Evolutionary conservation across 2,888 invertebrate species (phyloP), one percentile per base, ranked within the genome.

Genomic region (Cantharis lateralis): DNA sequence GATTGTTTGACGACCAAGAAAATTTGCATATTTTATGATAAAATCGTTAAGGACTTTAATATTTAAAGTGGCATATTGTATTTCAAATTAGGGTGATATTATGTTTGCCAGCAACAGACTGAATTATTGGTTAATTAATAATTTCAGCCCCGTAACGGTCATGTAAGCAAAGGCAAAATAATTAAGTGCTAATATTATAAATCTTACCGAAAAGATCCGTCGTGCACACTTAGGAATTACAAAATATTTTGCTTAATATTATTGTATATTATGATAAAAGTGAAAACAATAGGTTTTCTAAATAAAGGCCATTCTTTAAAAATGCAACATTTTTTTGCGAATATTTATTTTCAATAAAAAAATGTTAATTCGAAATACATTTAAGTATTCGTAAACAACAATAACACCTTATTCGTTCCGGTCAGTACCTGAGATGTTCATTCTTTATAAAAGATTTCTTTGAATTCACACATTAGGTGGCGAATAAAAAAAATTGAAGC

Each of bases 361-460:
- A 63, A 63, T 48, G 18, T 63, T 63, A 63, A 16, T 63, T 63
- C 48, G 7, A 63, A 66, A 66, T 66, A 66, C 18, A 48, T 48
- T 69, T 11, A 28, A 28, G 26, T 28, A 28, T 68, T 15, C 68
- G 26, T 15, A 28, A 28, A 26, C 24, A 68, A 68, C 68, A 24
- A 68, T 48, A 48, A 68, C 9, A 10, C 15, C 15, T 15, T 68
- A 68, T 28, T 24, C 15, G 26, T 26, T 26, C 20, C 69, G 69
- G 69, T 69, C 24, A 16, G 69, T 66, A 66, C 64, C 64, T 66
- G 64, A n/a, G 64, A 62, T 18, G 15, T 48, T 62, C 68, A 73
- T 73, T 72, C 73, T 69, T 73, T 18, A 18, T 11, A 62, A 73
- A 73, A 68, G 62, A 28, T 16, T 73, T 69, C 73, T 68, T 24